Evolutionary conservation across 2,888 invertebrate genomes (phyloP), one percentile per base, ranked within the genome.

Genomic region (Lochmaea crataegi): DNA sequence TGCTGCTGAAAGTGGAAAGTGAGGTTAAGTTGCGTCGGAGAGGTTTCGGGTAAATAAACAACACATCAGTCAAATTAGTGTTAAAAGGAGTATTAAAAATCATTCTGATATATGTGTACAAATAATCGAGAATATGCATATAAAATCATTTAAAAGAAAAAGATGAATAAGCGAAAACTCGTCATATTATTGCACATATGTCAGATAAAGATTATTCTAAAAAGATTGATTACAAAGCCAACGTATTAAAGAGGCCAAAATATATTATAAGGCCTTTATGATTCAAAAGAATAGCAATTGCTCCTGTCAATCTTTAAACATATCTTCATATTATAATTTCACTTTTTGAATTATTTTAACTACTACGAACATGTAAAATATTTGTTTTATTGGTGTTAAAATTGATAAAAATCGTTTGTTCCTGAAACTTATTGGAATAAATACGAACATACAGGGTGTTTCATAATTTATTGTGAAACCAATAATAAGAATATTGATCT

Each of bases 1-100:
- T 66, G 76, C 78, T 77, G 79, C 77, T 77, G 77, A 48, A 70
- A 57, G 64, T 64, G 70, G 64, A 70, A 65, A 65, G 57, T 64
- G 70, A 64, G 70, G 70, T 70, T 70, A 64, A 32, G 65, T 70
- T 70, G 70, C 70, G 41, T 41, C 48, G 32, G 51, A 61, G 53
- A 51, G n/a, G 38, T 65, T 53, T 32, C 9, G 26, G 42, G 42
- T 63, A 26, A 42, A 63, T 60, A 32, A 26, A 14, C 38, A 38
- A 32, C 60, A 38, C 14, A 18, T 18, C 56, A 16, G 56, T 56
- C 56, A 11, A 56, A 56, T 56, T 16, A 18, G 56, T 18, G 18
- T 18, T 56, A 18, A 56, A 11, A 18, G 45, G 5, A 45, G 11
- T 45, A 45, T 14, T 45, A 14, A 45, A 45, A 45, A 12, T 9